Conservation (phyloP, 2,888 invertebrate species). For the Tachina grossa region DNA sequence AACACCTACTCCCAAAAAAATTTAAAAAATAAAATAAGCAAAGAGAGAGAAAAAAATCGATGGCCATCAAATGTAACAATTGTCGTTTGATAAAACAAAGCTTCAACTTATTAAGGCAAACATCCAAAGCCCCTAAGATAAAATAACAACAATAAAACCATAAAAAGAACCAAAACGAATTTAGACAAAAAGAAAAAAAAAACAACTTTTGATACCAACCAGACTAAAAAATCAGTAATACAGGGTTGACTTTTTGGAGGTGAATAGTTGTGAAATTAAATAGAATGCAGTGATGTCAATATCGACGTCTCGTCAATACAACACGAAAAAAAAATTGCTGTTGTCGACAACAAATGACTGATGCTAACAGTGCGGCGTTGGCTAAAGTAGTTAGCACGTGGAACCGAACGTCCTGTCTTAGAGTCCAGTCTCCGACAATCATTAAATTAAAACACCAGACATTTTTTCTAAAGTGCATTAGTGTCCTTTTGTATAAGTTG, state of each 20-base stretch:
- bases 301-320: too few species aligned
- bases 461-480: too few species aligned
- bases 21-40: not conserved
- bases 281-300: too few species aligned
- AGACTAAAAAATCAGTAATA: not conserved
- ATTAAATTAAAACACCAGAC: too few species aligned
- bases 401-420: too few species aligned
- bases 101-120: constrained; percentile 26
- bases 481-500: too few species aligned
- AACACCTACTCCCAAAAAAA: constrained; percentile 57
- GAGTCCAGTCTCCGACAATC: too few species aligned
- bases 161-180: constrained; percentile 13
- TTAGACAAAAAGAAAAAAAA: not conserved
- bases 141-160: constrained; percentile 5
- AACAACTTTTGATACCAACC: not conserved
- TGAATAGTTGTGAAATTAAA: not conserved
- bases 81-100: constrained; percentile 74
- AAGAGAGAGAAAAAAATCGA: constrained; percentile 11
- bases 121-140: constrained; percentile 13
- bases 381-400: too few species aligned
- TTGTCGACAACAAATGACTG: too few species aligned
- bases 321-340: too few species aligned
- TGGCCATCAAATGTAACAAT: constrained; percentile 80
- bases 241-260: not conserved
- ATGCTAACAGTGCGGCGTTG: too few species aligned